These are phyloP conservation scores for Dastarcus helophoroides DNA, from an alignment of 2,888 invertebrate genomes.

Conservation along the genomic window DNA sequence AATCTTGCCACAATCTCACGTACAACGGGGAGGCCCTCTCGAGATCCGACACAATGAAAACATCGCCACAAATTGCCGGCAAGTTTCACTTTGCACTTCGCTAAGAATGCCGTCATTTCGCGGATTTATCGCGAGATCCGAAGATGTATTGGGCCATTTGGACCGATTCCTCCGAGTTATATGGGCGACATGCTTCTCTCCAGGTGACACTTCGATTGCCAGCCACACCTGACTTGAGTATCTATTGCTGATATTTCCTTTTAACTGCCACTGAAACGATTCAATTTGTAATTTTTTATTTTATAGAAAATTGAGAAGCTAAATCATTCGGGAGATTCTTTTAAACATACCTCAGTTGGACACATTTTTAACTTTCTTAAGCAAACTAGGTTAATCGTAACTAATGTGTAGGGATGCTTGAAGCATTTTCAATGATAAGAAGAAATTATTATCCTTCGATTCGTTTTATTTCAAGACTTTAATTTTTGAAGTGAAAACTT, in stretches of 20 bases:
- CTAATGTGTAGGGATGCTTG: no score
- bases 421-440: no score
- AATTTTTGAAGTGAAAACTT: no score
- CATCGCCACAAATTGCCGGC: conserved; percentile 29
- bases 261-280: no score
- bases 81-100: conserved; percentile 31
- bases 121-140: conserved; percentile 31
- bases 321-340: no score
- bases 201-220: conserved; percentile 31
- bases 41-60: conserved; percentile 20
- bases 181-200: conserved; percentile 24
- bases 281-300: no score
- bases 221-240: conserved; percentile 31
- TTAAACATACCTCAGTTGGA: no score
- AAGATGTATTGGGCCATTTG: conserved; percentile 29
- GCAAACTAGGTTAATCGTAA: no score
- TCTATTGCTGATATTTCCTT: conserved; percentile 18
- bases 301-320: no score
- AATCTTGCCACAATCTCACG: conserved; percentile 17
- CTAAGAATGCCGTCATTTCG: conserved; percentile 31
- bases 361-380: no score
- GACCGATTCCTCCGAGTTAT: conserved; percentile 23
- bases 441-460: no score
- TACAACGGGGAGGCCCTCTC: conserved; percentile 10
- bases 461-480: no score